These are phyloP conservation scores for Siderastrea radians DNA, from an alignment of 92 coral and sea anemone species.

Conservation along the genomic window DNA sequence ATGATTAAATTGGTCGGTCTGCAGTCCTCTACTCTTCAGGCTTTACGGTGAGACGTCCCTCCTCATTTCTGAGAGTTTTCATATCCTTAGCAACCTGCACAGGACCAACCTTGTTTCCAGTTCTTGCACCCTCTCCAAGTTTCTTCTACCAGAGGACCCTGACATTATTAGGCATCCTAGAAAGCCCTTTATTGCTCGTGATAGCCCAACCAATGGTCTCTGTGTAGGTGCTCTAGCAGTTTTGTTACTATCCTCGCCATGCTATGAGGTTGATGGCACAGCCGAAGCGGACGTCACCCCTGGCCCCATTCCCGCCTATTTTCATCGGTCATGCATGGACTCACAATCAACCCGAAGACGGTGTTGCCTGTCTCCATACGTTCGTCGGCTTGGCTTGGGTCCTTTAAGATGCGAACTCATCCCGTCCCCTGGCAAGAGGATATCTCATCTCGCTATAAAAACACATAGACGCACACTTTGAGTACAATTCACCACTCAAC, in stretches of 20 bases:
- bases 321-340: conserved; percentile 46
- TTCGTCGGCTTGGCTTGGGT: conserved; percentile 33
- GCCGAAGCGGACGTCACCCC: conserved; percentile 30
- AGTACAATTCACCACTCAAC: too few species aligned
- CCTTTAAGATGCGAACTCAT: conserved; percentile 45
- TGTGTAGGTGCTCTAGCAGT: not conserved
- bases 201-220: conserved; percentile 40
- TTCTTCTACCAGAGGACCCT: conserved; percentile 29
- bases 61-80: conserved; percentile 17
- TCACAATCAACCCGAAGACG: conserved; percentile 29
- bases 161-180: conserved; percentile 45
- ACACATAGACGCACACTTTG: too few species aligned
- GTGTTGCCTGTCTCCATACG: conserved; percentile 65
- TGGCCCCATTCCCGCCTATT: conserved; percentile 38
- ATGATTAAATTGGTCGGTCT: conserved; percentile 20
- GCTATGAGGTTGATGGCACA: not conserved
- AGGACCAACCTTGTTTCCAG: conserved; percentile 40
- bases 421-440: conserved; percentile 43
- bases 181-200: conserved; percentile 4
- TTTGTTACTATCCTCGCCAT: not conserved
- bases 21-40: conserved; percentile 28
- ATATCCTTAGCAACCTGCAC: conserved; percentile 5
- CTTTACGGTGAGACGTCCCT: not conserved
- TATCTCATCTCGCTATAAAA: conserved; percentile 3
- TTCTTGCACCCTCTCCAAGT: conserved; percentile 30